Conservation (phyloP, 2,113 vertebrate species). For the Rhinolophus ferrumequinum region DNA sequence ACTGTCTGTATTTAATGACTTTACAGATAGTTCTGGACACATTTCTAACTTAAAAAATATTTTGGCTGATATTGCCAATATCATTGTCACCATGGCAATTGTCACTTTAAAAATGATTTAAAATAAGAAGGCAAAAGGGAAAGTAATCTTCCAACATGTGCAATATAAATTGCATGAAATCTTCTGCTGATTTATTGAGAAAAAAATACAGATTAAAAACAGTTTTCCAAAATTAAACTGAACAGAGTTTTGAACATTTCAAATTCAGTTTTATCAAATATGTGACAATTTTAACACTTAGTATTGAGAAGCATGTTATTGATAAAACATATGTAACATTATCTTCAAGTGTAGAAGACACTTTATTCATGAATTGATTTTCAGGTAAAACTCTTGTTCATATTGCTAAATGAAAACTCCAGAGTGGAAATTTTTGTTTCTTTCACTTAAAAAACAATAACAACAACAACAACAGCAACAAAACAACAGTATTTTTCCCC, state of each 20-base stretch:
- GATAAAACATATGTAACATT: background rate
- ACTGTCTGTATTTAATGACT: background rate
- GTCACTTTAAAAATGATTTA: conserved; percentile 37
- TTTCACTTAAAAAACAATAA: background rate
- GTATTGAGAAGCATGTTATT: background rate
- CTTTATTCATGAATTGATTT: background rate
- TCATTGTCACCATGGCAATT: background rate
- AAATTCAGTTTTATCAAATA: background rate
- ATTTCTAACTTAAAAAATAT: conserved; percentile 23
- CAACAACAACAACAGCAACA: no score
- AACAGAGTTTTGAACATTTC: background rate
- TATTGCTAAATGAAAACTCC: background rate
- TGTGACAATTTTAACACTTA: background rate
- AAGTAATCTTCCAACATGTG: background rate
- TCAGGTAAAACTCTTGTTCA: background rate
- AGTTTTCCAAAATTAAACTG: background rate
- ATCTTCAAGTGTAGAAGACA: background rate
- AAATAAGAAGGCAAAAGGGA: background rate
- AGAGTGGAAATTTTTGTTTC: background rate
- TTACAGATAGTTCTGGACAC: conserved; percentile 24
- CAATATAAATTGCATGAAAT: background rate
- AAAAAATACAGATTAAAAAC: background rate
- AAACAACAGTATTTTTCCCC: no score
- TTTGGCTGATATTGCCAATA: background rate
- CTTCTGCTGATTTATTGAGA: background rate